Evolutionary conservation across 1,140 invertebrate species (phyloP), one percentile per base, ranked within the genome.

Genomic region (Neuroterus valhalla): DNA sequence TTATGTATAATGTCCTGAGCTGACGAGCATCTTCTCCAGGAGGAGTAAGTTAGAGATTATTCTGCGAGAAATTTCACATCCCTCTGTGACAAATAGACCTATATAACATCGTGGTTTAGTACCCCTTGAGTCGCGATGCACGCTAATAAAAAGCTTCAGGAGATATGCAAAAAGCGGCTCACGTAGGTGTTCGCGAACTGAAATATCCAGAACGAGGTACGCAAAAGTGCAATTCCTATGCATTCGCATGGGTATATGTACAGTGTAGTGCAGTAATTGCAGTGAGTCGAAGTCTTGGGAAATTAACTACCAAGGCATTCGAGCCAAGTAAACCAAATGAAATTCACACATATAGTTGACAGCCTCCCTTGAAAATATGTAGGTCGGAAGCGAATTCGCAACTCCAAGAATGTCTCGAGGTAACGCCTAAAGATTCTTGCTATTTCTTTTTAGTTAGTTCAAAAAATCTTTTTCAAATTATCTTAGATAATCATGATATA

Each of bases 191-290:
- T 52, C 8, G 26, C 15, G 23, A 68, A 26, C 19, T 15, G 45
- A 68, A 68, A 68, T 68, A 68, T 68, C 45, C 67, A 23, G 52
- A 55, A 15, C 6, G 10, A 45, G 43, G n/a, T 26, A 23, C 15
- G 23, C 43, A 44, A 48, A 44, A 68, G 43, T 46, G 21, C 15
- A 68, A 45, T 68, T 46, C 23, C 19, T 68, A 48, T 68, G 67
- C 38, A 68, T 48, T 15, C 4, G 14, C 67, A 45, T 21, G 43
- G n/a, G n/a, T n/a, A n/a, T n/a, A n/a, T 68, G 67, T 69, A 44
- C 66, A 78, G 79, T 76, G 71, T 76, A 78, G 75, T 71, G 72
- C 77, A 80, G 75, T 79, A 82, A 83, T 83, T 82, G 67, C 66
- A 71, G 70, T 70, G 71, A 78, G 81, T 78, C 73, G 44, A 78